Evolutionary conservation across 2,888 invertebrate species (phyloP).

Genomic region (Mongoloraphidia duomilia): DNA sequence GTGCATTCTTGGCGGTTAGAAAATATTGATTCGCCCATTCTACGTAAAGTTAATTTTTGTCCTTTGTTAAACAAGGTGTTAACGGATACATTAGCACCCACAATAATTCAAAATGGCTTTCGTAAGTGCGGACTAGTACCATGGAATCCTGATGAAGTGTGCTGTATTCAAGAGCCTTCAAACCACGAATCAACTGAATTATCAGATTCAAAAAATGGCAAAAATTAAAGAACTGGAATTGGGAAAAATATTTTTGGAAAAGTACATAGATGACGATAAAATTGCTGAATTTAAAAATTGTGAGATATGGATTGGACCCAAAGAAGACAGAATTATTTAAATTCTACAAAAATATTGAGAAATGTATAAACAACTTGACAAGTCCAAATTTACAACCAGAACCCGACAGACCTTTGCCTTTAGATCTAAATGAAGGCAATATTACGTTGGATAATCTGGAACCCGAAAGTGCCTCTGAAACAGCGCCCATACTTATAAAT

Average conservation of each 20-base stretch:
- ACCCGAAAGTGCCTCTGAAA: too few species aligned
- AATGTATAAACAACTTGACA: too few species aligned
- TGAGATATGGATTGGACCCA: background rate
- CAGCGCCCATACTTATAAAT: too few species aligned
- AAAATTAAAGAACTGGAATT: background rate
- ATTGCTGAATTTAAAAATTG: background rate
- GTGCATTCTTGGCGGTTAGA: background rate
- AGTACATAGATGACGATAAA: background rate
- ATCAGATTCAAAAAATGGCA: background rate
- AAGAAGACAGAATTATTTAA: background rate
- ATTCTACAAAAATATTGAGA: too few species aligned
- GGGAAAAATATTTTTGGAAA: background rate
- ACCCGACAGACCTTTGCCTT: too few species aligned
- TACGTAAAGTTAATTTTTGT: background rate
- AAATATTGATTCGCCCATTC: background rate
- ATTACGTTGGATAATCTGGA: too few species aligned
- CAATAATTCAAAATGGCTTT: background rate
- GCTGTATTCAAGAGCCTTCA: background rate
- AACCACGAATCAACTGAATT: background rate
- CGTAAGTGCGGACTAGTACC: background rate
- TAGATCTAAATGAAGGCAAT: too few species aligned
- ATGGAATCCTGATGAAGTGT: background rate
- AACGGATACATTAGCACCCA: background rate
- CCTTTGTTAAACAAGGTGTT: background rate
- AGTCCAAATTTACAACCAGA: too few species aligned